These are phyloP conservation scores for Coryphaenoides rupestris DNA, from an alignment of 2,113 vertebrate species.

Conservation along the genomic window DNA sequence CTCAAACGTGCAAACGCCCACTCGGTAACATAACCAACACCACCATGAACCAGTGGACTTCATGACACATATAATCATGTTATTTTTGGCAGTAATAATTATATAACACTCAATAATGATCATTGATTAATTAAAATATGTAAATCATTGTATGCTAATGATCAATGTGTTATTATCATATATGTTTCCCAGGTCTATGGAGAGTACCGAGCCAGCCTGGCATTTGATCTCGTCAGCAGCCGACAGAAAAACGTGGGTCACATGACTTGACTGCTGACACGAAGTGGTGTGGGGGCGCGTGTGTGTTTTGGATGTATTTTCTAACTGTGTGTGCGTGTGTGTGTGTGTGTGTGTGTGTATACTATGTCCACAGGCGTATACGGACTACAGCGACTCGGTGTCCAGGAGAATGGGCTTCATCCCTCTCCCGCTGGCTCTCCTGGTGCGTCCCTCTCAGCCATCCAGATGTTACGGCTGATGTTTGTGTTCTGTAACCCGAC, in stretches of 20 bases:
- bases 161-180: no score
- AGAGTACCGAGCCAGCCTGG: slow-evolving; percentile 96
- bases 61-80: no score
- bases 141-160: no score
- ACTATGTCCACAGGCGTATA: slow-evolving; percentile 83
- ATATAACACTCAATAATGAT: no score
- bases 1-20: no score
- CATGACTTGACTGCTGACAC: background rate
- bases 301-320: slow-evolving; percentile 5
- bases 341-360: slow-evolving; percentile 11
- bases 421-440: slow-evolving; percentile 91
- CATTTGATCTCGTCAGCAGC: slow-evolving; percentile 98
- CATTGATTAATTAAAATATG: no score
- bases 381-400: slow-evolving; percentile 97
- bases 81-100: no score
- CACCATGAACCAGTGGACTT: no score
- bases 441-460: slow-evolving; percentile 78
- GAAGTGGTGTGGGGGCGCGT: background rate
- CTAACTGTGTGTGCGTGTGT: background rate
- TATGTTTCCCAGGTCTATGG: slow-evolving; percentile 84
- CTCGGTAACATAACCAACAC: no score
- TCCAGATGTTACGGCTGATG: background rate
- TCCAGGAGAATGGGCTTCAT: slow-evolving; percentile 98
- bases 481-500: background rate
- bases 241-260: slow-evolving; percentile 95